Percentiles rank a stretch among this genome's conserved stretches.
Evolutionary conservation across 2,888 invertebrate species (phyloP).

Genomic region (Phaonia tiefii): DNA sequence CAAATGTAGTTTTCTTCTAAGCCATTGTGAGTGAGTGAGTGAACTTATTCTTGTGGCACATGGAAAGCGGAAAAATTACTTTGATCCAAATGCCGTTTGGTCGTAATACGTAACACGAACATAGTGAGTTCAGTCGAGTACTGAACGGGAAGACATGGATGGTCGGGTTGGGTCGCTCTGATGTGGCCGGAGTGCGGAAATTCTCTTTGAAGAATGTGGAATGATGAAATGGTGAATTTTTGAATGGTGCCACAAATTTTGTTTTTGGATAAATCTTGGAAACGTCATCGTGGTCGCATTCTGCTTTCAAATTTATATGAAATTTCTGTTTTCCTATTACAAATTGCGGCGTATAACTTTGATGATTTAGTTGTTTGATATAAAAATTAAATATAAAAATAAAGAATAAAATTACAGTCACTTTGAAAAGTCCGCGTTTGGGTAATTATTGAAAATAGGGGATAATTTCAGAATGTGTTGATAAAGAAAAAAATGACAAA

Average conservation of each 20-base stretch:
- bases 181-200: slow-evolving; percentile 30
- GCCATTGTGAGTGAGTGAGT: slow-evolving; percentile 18
- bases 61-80: slow-evolving; percentile 38
- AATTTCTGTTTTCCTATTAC: slow-evolving; percentile 49
- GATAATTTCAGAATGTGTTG: too few relatives aligned
- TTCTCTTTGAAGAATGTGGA: slow-evolving; percentile 39
- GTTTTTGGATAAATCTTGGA: slow-evolving; percentile 33
- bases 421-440: neutral
- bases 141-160: slow-evolving; percentile 1
- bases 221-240: slow-evolving; percentile 39
- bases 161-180: neutral
- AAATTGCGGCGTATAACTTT: slow-evolving; percentile 50
- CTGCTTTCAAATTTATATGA: neutral
- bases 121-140: slow-evolving; percentile 6
- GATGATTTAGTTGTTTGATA: slow-evolving; percentile 68
- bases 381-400: neutral
- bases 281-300: neutral
- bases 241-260: slow-evolving; percentile 42
- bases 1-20: slow-evolving; percentile 35
- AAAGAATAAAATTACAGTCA: slow-evolving; percentile 8
- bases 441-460: too few relatives aligned
- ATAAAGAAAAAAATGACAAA: too few relatives aligned
- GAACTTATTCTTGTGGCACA: neutral
- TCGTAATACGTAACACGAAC: neutral
- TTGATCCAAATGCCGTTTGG: slow-evolving; percentile 9